Conservation (phyloP, 2,888 invertebrate genomes). For the Tribolium freemani region DNA sequence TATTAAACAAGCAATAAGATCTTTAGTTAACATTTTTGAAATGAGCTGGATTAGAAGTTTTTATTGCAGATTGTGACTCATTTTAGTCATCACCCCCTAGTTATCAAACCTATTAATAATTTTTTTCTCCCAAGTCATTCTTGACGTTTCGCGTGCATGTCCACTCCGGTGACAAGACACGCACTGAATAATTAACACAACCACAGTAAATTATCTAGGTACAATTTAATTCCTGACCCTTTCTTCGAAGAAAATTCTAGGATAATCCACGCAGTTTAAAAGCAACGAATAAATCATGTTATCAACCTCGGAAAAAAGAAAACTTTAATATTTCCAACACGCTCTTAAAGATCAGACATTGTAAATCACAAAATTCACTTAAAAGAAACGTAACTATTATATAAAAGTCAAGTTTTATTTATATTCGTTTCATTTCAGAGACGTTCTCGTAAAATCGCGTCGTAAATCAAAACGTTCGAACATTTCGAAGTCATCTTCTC, state of each 20-base stretch:
- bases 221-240: background rate
- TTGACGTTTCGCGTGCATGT: conserved; percentile 4
- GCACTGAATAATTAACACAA: background rate
- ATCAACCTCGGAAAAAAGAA: background rate
- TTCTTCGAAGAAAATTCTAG: background rate
- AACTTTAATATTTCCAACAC: background rate
- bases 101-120: no score
- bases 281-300: background rate
- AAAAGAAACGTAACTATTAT: conserved; percentile 21
- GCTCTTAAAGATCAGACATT: conserved; percentile 1
- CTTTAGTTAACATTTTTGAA: no score
- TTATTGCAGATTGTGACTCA: no score
- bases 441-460: conserved; percentile 22
- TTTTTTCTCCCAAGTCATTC: no score
- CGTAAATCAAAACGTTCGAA: conserved; percentile 36
- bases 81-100: no score
- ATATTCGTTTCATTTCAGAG: conserved; percentile 18
- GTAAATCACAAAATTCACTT: conserved; percentile 36
- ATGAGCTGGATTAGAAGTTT: no score
- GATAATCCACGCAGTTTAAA: background rate
- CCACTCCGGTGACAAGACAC: conserved; percentile 1
- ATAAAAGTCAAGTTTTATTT: conserved; percentile 39
- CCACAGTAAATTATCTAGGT: background rate
- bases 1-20: no score
- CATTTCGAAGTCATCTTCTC: conserved; percentile 37